phyloP scores from a whole-genome alignment of 2,113 vertebrate genomes.

The Daboia siamensis region DNA sequence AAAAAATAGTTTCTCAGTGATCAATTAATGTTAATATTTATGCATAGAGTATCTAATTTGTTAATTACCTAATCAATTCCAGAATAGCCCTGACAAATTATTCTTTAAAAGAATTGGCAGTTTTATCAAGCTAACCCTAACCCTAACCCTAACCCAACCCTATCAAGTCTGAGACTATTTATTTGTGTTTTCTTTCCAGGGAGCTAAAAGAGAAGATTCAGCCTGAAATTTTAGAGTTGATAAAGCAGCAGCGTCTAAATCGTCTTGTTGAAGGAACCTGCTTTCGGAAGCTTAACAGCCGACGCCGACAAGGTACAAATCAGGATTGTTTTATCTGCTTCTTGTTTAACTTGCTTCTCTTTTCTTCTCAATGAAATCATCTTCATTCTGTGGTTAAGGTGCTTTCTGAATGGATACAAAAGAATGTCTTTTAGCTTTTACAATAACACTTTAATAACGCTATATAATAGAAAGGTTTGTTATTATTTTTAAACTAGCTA shows the following conservation, averaged over 20 bases:
- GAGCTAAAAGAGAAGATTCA: constrained; percentile 99
- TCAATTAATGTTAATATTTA: background rate
- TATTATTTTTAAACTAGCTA: background rate
- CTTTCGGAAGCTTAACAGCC: constrained; percentile 97
- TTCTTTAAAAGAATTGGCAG: constrained; percentile 1
- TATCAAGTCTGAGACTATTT: constrained; percentile 23
- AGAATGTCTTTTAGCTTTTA: background rate
- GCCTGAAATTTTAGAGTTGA: constrained; percentile 97
- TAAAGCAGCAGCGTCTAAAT: constrained; percentile 97
- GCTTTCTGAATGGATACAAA: background rate
- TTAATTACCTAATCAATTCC: constrained; percentile 1
- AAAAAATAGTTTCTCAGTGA: background rate
- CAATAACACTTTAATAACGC: background rate
- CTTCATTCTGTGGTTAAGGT: background rate
- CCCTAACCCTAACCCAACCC: too few species aligned
- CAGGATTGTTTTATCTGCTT: background rate
- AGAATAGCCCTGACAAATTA: background rate
- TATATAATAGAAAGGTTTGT: background rate
- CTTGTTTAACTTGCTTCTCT: background rate
- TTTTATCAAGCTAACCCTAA: constrained; percentile 5
- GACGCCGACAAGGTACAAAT: constrained; percentile 90
- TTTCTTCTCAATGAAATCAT: background rate
- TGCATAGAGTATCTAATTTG: background rate
- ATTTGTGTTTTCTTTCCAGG: constrained; percentile 65
- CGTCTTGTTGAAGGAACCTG: constrained; percentile 96